Evolutionary conservation across 2,113 vertebrate genomes (phyloP).

Genomic region (Pontoporia blainvillei): DNA sequence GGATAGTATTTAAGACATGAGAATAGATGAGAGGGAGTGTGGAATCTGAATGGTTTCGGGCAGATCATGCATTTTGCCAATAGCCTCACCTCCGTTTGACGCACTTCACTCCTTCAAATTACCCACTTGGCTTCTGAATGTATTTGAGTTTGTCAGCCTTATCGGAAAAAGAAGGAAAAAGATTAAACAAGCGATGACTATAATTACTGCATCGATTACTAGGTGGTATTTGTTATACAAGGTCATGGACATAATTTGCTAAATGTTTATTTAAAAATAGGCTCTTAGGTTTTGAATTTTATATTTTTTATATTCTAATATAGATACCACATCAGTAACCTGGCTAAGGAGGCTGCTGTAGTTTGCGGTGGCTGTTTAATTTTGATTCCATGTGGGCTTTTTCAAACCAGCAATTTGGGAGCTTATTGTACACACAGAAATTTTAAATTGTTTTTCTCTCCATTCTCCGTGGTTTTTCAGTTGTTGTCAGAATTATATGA

Average conservation of each 20-base stretch:
- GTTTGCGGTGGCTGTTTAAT: neutral
- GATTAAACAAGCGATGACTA: neutral
- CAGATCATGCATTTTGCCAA: neutral
- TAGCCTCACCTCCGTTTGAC: neutral
- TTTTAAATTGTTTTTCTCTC: conserved; percentile 3
- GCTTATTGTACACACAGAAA: neutral
- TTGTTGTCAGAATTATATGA: neutral
- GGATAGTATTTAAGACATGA: neutral
- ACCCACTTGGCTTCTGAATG: neutral
- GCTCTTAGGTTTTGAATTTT: neutral
- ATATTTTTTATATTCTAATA: neutral
- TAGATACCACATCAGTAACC: neutral
- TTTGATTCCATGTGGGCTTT: neutral
- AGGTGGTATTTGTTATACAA: neutral
- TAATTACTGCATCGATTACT: neutral
- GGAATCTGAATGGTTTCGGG: neutral
- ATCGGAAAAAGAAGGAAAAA: neutral
- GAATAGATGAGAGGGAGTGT: neutral
- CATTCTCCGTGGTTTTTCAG: neutral
- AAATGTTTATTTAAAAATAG: neutral
- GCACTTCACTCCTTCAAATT: neutral
- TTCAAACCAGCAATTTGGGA: neutral
- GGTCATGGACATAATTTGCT: neutral
- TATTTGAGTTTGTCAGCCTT: neutral
- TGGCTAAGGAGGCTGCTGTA: neutral